Conservation (phyloP, 2,888 invertebrate species). For the Amphipyra berbera region DNA sequence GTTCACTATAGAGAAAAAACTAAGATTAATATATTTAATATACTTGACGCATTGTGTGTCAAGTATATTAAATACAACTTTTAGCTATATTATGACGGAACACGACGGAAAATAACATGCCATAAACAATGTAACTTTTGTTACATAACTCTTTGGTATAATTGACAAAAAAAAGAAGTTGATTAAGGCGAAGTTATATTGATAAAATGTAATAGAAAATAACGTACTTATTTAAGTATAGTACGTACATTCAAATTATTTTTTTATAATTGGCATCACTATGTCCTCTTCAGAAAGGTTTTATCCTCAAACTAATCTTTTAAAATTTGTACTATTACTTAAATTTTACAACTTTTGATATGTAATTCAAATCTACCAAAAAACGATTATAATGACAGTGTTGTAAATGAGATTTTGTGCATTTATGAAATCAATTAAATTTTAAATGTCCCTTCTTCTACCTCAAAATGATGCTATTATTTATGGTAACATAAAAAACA, state of each 20-base stretch:
- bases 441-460: conserved; percentile 53
- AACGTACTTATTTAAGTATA: conserved; percentile 44
- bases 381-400: conserved; percentile 5
- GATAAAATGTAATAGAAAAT: conserved; percentile 35
- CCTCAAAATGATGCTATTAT: conserved; percentile 59
- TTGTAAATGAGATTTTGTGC: conserved; percentile 28
- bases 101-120: conserved; percentile 16
- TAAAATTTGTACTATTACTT: conserved; percentile 18
- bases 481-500: conserved; percentile 31
- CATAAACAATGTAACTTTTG: conserved; percentile 42
- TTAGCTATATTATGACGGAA: conserved; percentile 20
- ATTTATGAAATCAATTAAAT: conserved; percentile 45
- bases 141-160: conserved; percentile 38
- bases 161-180: conserved; percentile 4
- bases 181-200: conserved; percentile 26
- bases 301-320: conserved; percentile 26
- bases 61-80: conserved; percentile 24
- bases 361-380: conserved; percentile 6
- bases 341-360: conserved; percentile 46
- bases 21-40: no score
- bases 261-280: conserved; percentile 42
- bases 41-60: no score
- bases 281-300: conserved; percentile 29
- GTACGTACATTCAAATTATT: conserved; percentile 33
- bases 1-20: conserved; percentile 8